Base-by-base conservation (phyloP, 2,888 invertebrate species). In the Drosophila formosana region DNA sequence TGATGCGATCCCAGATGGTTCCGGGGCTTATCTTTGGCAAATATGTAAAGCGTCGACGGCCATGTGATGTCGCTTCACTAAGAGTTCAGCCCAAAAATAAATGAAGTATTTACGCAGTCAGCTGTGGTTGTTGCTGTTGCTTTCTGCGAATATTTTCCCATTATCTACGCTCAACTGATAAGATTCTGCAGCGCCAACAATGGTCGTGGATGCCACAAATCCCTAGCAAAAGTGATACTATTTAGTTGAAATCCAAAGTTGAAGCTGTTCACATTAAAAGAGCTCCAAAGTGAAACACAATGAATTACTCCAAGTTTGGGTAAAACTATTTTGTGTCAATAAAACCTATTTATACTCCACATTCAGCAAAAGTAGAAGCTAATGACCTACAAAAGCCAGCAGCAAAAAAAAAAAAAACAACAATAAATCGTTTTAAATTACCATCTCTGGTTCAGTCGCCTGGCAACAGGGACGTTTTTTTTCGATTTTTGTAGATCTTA, bases 101-200 rank as follows among this genome's bases (percentile, higher is more conserved):
- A 64, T 82, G 82, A 82, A 75, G 60, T 88, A 78, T 81, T 84
- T 81, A 81, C 88, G 71, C 63, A 87, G 84, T 73, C 72, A 62
- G 51, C 51, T 7, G 23, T 25, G 25, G 23, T 32, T 51, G n/a
- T 28, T 51, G 30, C 32, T 51, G 52, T 13, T 37, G 6, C 9
- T 45, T 55, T 65, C 47, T 43, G 73, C 56, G 52, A 75, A 73
- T 53, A 49, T 55, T 18, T 18, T 47, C 28, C 41, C 13, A 51
- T 63, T 78, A 75, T 69, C 65, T 74, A 7, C 25, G 8, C 39
- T n/a, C 2, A 53, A 26, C 43, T 32, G 76, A 76, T 76, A 76
- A 76, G 79, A 78, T 63, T 65, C 25, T 32, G 25, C 13, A 45
- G 41, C 37, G 32, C 46, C 30, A 30, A 23, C 43, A 23, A 43